phyloP scores from a whole-genome alignment of 2,888 invertebrate species.

The Phyllotreta cruciferae region DNA sequence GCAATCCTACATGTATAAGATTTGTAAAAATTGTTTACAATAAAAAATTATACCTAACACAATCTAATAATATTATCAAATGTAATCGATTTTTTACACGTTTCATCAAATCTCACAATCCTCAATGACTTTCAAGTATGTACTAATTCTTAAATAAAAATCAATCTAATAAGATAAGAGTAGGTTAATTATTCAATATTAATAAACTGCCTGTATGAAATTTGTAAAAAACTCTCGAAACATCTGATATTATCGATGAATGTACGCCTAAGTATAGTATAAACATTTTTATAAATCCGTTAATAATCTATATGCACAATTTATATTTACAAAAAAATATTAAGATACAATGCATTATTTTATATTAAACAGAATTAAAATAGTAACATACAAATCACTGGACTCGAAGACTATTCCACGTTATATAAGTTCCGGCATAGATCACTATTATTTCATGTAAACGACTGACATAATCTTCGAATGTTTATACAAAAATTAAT shows the following conservation, averaged over 20 bases:
- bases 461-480: constrained; percentile 44
- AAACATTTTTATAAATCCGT: constrained; percentile 60
- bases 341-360: constrained; percentile 56
- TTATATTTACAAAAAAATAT: constrained; percentile 61
- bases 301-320: constrained; percentile 62
- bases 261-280: constrained; percentile 57
- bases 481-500: constrained; percentile 11
- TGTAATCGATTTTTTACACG: constrained; percentile 2
- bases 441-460: constrained; percentile 52
- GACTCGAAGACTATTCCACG: constrained; percentile 58
- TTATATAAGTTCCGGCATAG: constrained; percentile 57
- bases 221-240: neutral
- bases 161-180: too few relatives aligned
- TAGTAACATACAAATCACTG: constrained; percentile 59
- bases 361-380: constrained; percentile 51
- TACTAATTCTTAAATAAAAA: too few relatives aligned
- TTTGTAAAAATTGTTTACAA: constrained; percentile 51
- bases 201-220: neutral
- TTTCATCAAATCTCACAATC: neutral
- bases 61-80: constrained; percentile 51
- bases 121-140: constrained; percentile 1
- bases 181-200: too few relatives aligned
- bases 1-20: constrained; percentile 50
- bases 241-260: constrained; percentile 49
- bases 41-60: constrained; percentile 53